phyloP scores from a whole-genome alignment of 2,797 vertebrate genomes.

The Acanthis flammea region DNA sequence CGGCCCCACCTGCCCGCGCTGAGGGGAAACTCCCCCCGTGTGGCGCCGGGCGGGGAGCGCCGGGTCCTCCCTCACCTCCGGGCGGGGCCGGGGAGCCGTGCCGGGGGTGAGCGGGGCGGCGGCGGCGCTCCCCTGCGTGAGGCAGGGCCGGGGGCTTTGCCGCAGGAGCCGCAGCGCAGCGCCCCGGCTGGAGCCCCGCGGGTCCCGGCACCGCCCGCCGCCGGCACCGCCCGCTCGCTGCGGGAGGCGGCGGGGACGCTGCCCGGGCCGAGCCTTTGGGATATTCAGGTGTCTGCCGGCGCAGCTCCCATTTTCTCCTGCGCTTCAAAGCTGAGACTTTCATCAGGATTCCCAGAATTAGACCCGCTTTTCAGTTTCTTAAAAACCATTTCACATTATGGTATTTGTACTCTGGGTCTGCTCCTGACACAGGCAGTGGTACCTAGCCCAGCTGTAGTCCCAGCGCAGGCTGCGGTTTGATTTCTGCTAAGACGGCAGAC shows the following conservation, averaged over 20 bases:
- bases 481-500: neutral
- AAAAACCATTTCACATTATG: accelerated
- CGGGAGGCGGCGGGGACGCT: neutral
- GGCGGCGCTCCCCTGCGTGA: neutral
- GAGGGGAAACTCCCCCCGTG: neutral
- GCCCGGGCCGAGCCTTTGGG: neutral
- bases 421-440: too few species aligned
- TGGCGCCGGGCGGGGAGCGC: neutral
- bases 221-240: neutral
- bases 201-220: too few species aligned
- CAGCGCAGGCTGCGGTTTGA: neutral
- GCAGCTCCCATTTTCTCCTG: neutral
- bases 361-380: neutral
- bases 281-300: neutral
- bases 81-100: neutral
- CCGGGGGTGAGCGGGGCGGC: neutral
- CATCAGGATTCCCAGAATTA: neutral
- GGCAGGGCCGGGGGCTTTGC: neutral
- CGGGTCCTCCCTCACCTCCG: neutral
- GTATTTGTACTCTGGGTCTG: neutral
- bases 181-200: neutral
- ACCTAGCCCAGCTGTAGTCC: neutral
- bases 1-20: neutral
- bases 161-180: neutral
- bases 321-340: neutral